Evolutionary conservation across 2,888 invertebrate species (phyloP), one percentile per base, ranked within the genome.

Genomic region (Exocentrus adspersus): DNA sequence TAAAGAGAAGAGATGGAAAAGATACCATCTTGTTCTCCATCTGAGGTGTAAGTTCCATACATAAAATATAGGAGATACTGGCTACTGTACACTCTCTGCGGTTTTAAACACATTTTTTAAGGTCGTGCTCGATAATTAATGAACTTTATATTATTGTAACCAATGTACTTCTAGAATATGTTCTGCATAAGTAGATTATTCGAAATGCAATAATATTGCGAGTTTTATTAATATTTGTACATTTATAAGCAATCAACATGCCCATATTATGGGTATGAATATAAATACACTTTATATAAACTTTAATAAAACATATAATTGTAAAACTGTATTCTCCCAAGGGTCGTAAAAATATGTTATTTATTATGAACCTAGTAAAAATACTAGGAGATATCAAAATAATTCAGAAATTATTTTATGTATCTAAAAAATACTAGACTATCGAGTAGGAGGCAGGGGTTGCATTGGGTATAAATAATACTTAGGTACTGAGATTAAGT

Each of bases 11-110:
- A 76, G 77, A 77, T 68, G 69, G 75, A 70, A 67, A 60, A 63
- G 72, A 69, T 72, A 74, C 73, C 73, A 75, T 78, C 75, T 78
- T 73, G 74, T 72, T 70, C 67, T 70, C 75, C 72, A 75, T 75
- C 77, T 59, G 71, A 77, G 77, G 78, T 76, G 77, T 75, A 77
- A 78, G 73, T 75, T 74, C 71, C 61, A 68, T 68, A 73, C 79
- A 76, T 80, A 80, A 80, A 80, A 72, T 79, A 72, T 72, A 76
- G 75, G 75, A 80, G 77, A 80, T 80, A 80, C 78, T 78, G 78
- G 78, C 79, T 77, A 75, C 77, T 77, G 76, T 76, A 74, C 70
- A 66, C 70, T 71, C 69, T 70, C 67, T 62, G 61, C 61, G 64
- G 60, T 68, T 62, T 69, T 70, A 72, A 72, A 70, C 72, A 69